phyloP scores from a whole-genome alignment of 1,140 invertebrate species.

The Medauroidea extradentata region DNA sequence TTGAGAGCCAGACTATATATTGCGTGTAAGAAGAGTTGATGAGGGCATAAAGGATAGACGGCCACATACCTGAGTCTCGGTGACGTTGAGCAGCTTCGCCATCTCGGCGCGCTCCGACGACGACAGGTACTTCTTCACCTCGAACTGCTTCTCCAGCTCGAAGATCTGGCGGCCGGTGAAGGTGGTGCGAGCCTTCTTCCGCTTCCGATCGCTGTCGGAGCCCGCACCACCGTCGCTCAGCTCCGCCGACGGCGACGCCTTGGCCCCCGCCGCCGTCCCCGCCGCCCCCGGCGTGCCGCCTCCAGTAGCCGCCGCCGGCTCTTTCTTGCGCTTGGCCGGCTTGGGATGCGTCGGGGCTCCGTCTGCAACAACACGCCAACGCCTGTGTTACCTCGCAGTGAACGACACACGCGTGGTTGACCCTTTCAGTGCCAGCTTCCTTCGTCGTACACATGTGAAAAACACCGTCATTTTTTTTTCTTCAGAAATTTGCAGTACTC shows the following conservation, averaged over 20 bases:
- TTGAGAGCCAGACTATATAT: too few relatives aligned
- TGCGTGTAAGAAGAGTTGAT: too few relatives aligned
- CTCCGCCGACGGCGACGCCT: conserved; percentile 10
- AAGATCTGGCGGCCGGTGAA: conserved; percentile 95
- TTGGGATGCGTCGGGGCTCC: neutral
- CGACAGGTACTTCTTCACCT: conserved; percentile 92
- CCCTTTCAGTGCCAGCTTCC: too few relatives aligned
- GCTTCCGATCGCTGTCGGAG: conserved; percentile 62
- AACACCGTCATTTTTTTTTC: too few relatives aligned
- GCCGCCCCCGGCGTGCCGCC: conserved; percentile 23
- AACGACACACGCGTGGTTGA: too few relatives aligned
- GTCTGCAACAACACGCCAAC: conserved; percentile 7
- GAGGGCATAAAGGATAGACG: too few relatives aligned
- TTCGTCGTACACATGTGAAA: too few relatives aligned
- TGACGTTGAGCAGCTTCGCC: conserved; percentile 89
- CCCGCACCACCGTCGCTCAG: conserved; percentile 19
- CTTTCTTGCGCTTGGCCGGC: conserved; percentile 9
- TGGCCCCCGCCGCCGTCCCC: conserved; percentile 12
- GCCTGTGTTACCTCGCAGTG: too few relatives aligned
- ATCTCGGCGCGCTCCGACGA: conserved; percentile 92
- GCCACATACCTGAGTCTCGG: conserved; percentile 90
- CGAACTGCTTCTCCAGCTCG: conserved; percentile 93
- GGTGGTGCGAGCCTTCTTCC: conserved; percentile 92
- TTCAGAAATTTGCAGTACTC: too few relatives aligned
- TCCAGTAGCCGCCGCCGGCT: conserved; percentile 30